Base-by-base conservation (phyloP, 2,113 vertebrate species). In the Boleophthalmus pectinirostris region DNA sequence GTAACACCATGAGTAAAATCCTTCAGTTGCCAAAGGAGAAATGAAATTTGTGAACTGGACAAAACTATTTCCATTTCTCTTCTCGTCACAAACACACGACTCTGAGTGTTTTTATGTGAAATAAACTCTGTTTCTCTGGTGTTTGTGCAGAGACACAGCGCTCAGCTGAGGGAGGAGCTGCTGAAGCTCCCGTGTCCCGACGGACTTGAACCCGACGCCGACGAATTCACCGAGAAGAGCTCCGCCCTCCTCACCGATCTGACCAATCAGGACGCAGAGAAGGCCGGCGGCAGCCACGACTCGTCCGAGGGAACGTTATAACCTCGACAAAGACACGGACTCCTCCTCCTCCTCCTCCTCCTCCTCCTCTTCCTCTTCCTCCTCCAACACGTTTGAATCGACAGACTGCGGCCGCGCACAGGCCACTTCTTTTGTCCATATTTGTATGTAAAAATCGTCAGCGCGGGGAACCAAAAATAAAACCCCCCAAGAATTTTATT, bases 391-490 rank as follows among this genome's bases (percentile, higher is more conserved):
- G 38, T 10, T 10, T 43, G 38, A 43, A 74, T 80, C 82, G 64
- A 70, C 84, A 94, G 95, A 97, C 93, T 95, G 56, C 73, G 91
- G 85, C 89, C 96, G 96, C 96, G 96, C 38, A 10, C n/a, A 10
- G 95, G 94, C 95, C 95, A 96, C 95, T 9, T 94, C 85, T 94
- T 91, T 97, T 98, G 97, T 99, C 96, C 92, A 98, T 99, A 98
- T 97, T 98, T 98, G 96, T 98, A 98, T 97, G 96, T 99, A 98
- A 98, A 96, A 97, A 97, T 94, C 93, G 90, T 93, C 93, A 93
- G 89, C 91, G 94, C 93, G 75, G 74, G 70, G 79, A 67, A 54
- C 1, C 53, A 3, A 24, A 46, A 66, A 66, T 46, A 46, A 46
- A 46, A 10, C 16, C 94, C 90, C 90, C 94, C 94, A 94, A 95